A percentile compares a stretch with the other conserved stretches of the same genome.
Conservation (phyloP, 2,797 vertebrate species). For the Protonibea diacanthus region DNA sequence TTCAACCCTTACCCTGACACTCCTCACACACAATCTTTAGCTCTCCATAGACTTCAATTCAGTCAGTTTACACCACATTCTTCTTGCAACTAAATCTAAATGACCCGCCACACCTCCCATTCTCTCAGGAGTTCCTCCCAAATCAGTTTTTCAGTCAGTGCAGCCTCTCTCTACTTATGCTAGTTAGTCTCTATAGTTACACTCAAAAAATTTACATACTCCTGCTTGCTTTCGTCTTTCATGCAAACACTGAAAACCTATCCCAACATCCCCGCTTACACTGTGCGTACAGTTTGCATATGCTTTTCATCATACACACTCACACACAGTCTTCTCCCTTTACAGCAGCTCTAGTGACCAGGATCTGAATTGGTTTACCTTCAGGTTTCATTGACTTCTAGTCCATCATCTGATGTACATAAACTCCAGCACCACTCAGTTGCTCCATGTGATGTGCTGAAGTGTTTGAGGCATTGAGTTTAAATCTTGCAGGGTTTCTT, state of each 20-base stretch:
- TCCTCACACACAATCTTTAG: not conserved
- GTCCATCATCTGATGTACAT: conserved; percentile 7
- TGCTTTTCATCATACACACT: not conserved
- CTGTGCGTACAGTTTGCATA: not conserved
- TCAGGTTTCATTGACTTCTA: conserved; percentile 15
- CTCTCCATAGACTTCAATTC: not conserved
- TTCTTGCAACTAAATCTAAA: conserved; percentile 22
- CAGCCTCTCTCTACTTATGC: not conserved
- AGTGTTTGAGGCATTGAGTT: conserved; percentile 17
- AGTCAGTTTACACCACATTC: conserved; percentile 1
- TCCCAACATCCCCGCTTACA: not conserved
- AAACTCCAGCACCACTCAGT: conserved; percentile 6
- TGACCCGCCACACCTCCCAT: conserved; percentile 17
- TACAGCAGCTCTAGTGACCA: not conserved
- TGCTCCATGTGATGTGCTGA: conserved; percentile 7
- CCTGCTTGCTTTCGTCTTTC: conserved; percentile 1
- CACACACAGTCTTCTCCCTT: not conserved
- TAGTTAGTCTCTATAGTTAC: conserved; percentile 2
- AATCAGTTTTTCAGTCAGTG: conserved; percentile 15
- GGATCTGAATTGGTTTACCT: not conserved
- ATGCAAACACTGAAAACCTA: not conserved
- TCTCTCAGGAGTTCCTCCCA: not conserved
- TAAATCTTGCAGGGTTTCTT: conserved; percentile 33
- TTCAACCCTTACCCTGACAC: too few relatives aligned
- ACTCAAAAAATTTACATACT: conserved; percentile 18